phyloP scores from a whole-genome alignment of 2,888 invertebrate genomes.

The Plagodis pulveraria region DNA sequence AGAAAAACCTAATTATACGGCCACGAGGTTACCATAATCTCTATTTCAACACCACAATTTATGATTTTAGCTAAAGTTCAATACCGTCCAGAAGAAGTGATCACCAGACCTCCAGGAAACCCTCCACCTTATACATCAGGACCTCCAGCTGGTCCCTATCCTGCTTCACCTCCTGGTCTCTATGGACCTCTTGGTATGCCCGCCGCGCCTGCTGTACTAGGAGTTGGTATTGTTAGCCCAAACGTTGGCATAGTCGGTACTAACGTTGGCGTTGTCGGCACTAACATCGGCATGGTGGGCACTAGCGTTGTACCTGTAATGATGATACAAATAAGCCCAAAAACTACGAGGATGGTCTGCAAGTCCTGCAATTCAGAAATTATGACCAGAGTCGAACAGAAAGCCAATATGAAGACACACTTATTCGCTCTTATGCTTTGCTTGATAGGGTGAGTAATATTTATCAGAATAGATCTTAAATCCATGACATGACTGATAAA shows the following conservation, averaged over 20 bases:
- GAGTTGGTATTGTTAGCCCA: background rate
- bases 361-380: slow-evolving; percentile 66
- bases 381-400: slow-evolving; percentile 61
- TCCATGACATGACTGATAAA: no score
- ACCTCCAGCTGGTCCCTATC: background rate
- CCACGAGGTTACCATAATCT: no score
- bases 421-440: slow-evolving; percentile 43
- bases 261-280: slow-evolving; percentile 5
- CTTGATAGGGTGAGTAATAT: slow-evolving; percentile 15
- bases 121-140: background rate
- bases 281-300: slow-evolving; percentile 6
- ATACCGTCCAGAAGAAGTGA: background rate
- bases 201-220: background rate
- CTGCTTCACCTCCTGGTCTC: background rate
- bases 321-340: slow-evolving; percentile 40
- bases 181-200: background rate
- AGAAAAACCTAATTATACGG: no score
- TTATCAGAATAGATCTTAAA: no score
- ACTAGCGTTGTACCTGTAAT: slow-evolving; percentile 24
- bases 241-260: slow-evolving; percentile 3
- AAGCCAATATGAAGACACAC: slow-evolving; percentile 67
- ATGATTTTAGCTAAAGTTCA: background rate
- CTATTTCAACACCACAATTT: no score
- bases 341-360: slow-evolving; percentile 51
- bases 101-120: background rate